These are phyloP conservation scores for Conger conger DNA, from an alignment of 2,113 vertebrate species.

Conservation along the genomic window DNA sequence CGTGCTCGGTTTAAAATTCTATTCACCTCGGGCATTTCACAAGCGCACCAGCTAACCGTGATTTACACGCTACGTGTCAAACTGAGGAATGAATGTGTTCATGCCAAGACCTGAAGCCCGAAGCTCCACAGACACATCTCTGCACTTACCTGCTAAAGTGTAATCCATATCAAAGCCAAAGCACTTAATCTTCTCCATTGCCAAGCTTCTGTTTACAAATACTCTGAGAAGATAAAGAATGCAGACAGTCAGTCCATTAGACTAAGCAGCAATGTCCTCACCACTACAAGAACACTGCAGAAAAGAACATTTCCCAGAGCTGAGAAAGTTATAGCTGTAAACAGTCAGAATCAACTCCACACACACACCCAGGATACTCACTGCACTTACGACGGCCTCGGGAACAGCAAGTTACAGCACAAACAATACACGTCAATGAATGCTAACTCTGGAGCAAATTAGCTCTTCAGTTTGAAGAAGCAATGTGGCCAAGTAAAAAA, in stretches of 20 bases:
- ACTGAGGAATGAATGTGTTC: neutral
- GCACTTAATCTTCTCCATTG: constrained; percentile 99
- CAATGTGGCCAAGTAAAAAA: neutral
- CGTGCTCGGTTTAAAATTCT: neutral
- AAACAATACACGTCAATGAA: neutral
- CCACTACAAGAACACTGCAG: neutral
- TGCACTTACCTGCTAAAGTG: constrained; percentile 88
- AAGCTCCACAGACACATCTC: neutral
- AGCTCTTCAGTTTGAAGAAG: neutral
- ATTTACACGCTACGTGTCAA: neutral
- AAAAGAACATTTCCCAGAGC: neutral
- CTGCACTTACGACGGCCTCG: neutral
- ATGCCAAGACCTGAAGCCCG: neutral
- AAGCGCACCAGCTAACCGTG: neutral
- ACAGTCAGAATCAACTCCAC: neutral
- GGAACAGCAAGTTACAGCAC: neutral
- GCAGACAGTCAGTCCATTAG: neutral
- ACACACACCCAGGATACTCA: neutral
- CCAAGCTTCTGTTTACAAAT: constrained; percentile 98
- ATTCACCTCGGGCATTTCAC: neutral
- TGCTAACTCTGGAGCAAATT: neutral
- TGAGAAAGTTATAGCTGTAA: neutral
- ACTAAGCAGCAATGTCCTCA: neutral
- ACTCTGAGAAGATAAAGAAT: constrained; percentile 74
- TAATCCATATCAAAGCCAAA: constrained; percentile 99